A percentile compares a stretch with the other conserved stretches of the same genome.
Evolutionary conservation across 2,113 vertebrate species (phyloP).

Genomic region (Pelecanoides urinatrix): DNA sequence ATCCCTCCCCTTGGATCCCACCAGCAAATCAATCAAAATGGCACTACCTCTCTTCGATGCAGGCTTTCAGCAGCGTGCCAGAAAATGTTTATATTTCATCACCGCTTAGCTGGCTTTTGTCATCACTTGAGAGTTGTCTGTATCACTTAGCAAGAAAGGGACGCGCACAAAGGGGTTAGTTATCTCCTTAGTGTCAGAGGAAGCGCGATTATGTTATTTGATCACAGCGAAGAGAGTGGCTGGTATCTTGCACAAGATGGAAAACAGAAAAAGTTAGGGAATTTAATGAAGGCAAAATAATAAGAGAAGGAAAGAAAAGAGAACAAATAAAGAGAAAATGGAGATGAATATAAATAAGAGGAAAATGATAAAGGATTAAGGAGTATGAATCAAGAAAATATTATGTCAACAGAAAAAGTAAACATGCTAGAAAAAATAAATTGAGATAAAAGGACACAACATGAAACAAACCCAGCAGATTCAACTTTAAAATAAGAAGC

Average conservation of each 20-base stretch:
- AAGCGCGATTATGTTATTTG: neutral
- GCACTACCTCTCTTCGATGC: neutral
- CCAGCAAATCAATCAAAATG: slow-evolving; percentile 37
- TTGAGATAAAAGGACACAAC: neutral
- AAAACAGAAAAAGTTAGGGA: neutral
- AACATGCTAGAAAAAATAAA: neutral
- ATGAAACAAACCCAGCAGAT: neutral
- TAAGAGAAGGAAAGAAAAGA: neutral
- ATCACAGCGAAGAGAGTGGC: neutral
- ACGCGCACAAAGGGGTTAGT: neutral
- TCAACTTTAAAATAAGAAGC: neutral
- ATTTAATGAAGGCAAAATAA: neutral
- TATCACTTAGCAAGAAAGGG: slow-evolving; percentile 21
- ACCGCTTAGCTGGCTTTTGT: neutral
- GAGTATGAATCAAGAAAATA: neutral
- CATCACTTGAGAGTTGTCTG: neutral
- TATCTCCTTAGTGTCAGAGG: neutral
- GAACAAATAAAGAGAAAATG: neutral
- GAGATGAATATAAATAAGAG: neutral
- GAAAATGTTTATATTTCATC: neutral
- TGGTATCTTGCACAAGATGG: neutral
- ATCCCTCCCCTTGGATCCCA: slow-evolving; percentile 27
- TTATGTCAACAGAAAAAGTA: neutral
- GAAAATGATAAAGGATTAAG: neutral
- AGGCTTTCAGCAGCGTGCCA: neutral